A percentile compares a stretch with the other conserved stretches of the same genome.
These are phyloP conservation scores for Kryptopterus vitreolus DNA, from an alignment of 2,797 vertebrate genomes.

Conservation along the genomic window DNA sequence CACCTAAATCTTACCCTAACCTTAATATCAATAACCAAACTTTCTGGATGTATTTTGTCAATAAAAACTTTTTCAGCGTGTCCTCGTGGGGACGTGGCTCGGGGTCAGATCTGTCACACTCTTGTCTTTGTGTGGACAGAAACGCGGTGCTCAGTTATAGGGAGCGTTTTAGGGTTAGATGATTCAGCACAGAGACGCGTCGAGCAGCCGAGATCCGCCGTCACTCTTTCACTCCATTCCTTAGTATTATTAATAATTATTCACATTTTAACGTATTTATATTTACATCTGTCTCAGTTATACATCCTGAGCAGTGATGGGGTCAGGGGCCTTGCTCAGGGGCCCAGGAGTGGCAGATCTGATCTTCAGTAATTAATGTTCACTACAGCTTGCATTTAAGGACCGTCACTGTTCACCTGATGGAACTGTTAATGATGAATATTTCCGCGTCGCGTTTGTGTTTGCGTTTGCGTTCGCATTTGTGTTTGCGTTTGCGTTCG, in stretches of 20 bases:
- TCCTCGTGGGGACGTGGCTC: background rate
- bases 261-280: background rate
- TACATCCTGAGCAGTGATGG: too few relatives aligned
- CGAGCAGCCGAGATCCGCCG: constrained; percentile 21
- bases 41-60: background rate
- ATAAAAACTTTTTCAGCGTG: background rate
- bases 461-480: too few relatives aligned
- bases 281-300: too few relatives aligned
- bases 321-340: too few relatives aligned
- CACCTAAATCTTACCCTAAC: background rate
- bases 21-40: background rate
- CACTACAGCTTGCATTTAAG: too few relatives aligned
- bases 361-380: too few relatives aligned
- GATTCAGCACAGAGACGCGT: constrained; percentile 10
- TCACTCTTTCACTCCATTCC: background rate
- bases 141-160: constrained; percentile 21
- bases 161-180: constrained; percentile 27
- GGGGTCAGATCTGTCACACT: constrained; percentile 15
- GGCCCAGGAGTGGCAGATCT: too few relatives aligned
- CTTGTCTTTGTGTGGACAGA: constrained; percentile 20
- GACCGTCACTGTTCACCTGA: too few relatives aligned
- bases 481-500: too few relatives aligned
- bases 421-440: too few relatives aligned
- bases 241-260: background rate
- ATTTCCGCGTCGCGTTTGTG: too few relatives aligned